phyloP scores from a whole-genome alignment of 2,113 vertebrate genomes.

The Vulpes lagopus region DNA sequence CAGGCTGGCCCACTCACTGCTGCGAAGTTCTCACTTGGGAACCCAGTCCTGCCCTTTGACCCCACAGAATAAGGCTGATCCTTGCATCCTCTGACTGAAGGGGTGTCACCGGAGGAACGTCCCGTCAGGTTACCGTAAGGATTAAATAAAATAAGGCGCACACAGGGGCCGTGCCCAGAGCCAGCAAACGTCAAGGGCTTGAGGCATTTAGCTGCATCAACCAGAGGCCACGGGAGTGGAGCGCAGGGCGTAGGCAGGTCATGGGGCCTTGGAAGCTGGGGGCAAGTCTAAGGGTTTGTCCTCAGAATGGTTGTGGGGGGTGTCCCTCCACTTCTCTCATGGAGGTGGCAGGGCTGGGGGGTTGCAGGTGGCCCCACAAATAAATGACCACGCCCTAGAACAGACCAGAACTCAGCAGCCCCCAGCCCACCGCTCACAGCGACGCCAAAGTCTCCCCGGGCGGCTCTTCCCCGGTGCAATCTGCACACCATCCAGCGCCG shows the following conservation, averaged over 20 bases:
- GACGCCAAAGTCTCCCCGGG: rapidly evolving
- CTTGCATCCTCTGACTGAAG: background rate
- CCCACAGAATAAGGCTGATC: background rate
- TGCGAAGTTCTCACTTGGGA: background rate
- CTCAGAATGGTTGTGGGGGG: background rate
- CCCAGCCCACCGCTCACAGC: rapidly evolving
- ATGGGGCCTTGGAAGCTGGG: too few species aligned
- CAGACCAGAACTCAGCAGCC: too few species aligned
- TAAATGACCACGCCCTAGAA: rapidly evolving
- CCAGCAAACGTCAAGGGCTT: rapidly evolving
- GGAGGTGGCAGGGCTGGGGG: too few species aligned
- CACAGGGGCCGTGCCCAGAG: rapidly evolving
- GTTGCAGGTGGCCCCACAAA: background rate
- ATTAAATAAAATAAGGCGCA: background rate
- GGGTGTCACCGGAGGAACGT: too few species aligned
- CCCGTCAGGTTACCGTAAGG: rapidly evolving
- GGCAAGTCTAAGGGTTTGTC: rapidly evolving
- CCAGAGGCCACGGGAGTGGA: background rate
- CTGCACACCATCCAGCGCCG: too few species aligned
- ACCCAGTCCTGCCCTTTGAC: background rate
- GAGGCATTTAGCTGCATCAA: rapidly evolving
- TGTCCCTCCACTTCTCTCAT: background rate
- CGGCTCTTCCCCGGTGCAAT: background rate
- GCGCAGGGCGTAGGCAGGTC: background rate
- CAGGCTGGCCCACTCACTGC: background rate